phyloP scores from a whole-genome alignment of 2,113 vertebrate species.

The Lethenteron camtschaticum region DNA sequence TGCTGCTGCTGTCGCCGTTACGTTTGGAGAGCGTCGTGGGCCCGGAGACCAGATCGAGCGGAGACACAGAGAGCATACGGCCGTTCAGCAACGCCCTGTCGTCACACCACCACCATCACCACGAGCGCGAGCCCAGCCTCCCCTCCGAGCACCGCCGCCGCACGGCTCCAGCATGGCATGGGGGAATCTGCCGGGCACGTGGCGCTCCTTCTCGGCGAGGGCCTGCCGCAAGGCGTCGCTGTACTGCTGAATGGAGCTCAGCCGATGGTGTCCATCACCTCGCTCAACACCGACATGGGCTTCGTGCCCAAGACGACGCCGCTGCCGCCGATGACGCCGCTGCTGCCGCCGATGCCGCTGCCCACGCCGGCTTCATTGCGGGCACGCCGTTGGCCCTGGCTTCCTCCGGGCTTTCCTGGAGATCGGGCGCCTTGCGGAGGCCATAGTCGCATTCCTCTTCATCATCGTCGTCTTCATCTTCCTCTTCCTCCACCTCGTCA shows the following conservation, averaged over 20 bases:
- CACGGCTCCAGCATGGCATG: not conserved
- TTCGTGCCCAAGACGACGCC: not conserved
- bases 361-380: not conserved
- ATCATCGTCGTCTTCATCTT: not conserved
- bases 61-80: not conserved
- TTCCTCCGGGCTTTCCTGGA: not conserved
- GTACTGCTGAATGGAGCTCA: conserved; percentile 1
- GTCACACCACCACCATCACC: not conserved
- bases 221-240: conserved; percentile 1
- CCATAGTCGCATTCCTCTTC: not conserved
- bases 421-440: not conserved
- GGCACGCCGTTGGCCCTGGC: not conserved
- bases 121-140: not conserved
- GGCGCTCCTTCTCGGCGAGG: conserved; percentile 1
- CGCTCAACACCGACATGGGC: conserved; percentile 1
- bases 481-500: not conserved
- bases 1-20: too few relatives aligned
- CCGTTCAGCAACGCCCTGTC: not conserved
- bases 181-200: not conserved
- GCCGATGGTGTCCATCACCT: not conserved
- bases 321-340: too few relatives aligned
- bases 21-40: not conserved
- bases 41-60: not conserved
- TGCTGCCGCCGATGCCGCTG: too few relatives aligned
- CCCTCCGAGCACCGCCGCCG: not conserved